Evolutionary conservation across 2,888 invertebrate genomes (phyloP).

Genomic region (Troides aeacus): DNA sequence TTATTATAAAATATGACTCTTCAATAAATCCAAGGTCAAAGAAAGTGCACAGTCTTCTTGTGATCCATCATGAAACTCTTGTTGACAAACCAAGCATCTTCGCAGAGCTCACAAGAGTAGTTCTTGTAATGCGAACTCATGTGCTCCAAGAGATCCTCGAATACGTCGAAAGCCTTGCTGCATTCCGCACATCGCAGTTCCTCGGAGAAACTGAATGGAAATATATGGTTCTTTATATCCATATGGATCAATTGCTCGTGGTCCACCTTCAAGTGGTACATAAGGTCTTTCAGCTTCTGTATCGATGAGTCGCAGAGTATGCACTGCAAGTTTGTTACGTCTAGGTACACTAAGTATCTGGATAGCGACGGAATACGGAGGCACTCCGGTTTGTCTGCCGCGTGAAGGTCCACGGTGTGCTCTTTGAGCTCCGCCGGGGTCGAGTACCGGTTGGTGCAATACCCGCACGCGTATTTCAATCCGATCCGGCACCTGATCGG

Average conservation of each 20-base stretch:
- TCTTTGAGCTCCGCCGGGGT: conserved; percentile 45
- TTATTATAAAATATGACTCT: neutral
- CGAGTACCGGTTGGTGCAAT: conserved; percentile 41
- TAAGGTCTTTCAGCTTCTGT: conserved; percentile 46
- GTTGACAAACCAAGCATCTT: conserved; percentile 41
- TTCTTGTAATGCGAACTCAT: conserved; percentile 54
- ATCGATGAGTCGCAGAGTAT: conserved; percentile 46
- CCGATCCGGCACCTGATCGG: conserved; percentile 43
- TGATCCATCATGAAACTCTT: conserved; percentile 29
- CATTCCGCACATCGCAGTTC: conserved; percentile 47
- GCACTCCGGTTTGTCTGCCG: conserved; percentile 29
- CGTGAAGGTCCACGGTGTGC: conserved; percentile 46
- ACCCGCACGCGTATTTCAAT: conserved; percentile 46
- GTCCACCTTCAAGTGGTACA: conserved; percentile 51
- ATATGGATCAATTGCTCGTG: conserved; percentile 51
- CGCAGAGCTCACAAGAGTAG: conserved; percentile 48
- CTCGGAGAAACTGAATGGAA: conserved; percentile 45
- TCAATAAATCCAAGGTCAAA: conserved; percentile 3
- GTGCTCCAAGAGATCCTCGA: conserved; percentile 46
- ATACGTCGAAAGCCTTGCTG: conserved; percentile 37
- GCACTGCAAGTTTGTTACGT: conserved; percentile 55
- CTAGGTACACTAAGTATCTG: conserved; percentile 55
- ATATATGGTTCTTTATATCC: conserved; percentile 59
- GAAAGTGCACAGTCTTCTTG: conserved; percentile 23
- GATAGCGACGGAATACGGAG: conserved; percentile 40